These are phyloP conservation scores for Aphelenchoides besseyi DNA, from an alignment of 1,140 invertebrate species.

Conservation along the genomic window DNA sequence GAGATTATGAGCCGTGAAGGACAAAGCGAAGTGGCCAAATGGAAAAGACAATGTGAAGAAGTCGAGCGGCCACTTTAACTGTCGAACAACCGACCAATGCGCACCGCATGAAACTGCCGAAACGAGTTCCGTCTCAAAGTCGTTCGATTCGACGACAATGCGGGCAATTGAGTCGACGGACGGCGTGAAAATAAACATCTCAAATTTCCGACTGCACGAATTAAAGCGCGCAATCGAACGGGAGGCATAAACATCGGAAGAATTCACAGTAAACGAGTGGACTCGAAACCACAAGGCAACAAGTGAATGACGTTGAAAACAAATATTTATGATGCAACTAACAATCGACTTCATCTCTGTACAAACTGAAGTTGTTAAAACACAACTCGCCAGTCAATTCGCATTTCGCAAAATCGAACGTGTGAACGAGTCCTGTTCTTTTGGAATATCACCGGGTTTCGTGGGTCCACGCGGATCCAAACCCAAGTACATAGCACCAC, in stretches of 20 bases:
- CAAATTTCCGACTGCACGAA: slow-evolving; percentile 5
- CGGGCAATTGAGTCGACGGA: background rate
- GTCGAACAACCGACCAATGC: background rate
- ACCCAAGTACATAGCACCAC: slow-evolving; percentile 30
- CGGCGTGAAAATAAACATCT: background rate
- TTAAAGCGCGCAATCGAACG: background rate
- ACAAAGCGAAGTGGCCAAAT: background rate
- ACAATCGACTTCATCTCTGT: background rate
- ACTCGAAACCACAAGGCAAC: background rate
- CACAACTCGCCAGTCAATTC: background rate
- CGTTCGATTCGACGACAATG: background rate
- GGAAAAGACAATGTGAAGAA: slow-evolving; percentile 3
- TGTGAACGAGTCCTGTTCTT: slow-evolving; percentile 25
- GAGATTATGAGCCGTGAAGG: background rate
- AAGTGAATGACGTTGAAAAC: background rate
- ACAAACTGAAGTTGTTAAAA: slow-evolving; percentile 6
- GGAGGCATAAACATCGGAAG: background rate
- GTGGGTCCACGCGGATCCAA: slow-evolving; percentile 1
- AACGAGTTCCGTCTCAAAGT: background rate
- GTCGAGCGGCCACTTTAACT: slow-evolving; percentile 13
- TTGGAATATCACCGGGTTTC: slow-evolving; percentile 16
- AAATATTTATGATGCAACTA: slow-evolving; percentile 7
- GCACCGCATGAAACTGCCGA: background rate
- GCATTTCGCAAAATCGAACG: background rate
- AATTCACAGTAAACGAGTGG: background rate